A percentile compares a stretch with the other conserved stretches of the same genome.
Conservation (phyloP, 2,888 invertebrate species). For the Cephus pulcher region DNA sequence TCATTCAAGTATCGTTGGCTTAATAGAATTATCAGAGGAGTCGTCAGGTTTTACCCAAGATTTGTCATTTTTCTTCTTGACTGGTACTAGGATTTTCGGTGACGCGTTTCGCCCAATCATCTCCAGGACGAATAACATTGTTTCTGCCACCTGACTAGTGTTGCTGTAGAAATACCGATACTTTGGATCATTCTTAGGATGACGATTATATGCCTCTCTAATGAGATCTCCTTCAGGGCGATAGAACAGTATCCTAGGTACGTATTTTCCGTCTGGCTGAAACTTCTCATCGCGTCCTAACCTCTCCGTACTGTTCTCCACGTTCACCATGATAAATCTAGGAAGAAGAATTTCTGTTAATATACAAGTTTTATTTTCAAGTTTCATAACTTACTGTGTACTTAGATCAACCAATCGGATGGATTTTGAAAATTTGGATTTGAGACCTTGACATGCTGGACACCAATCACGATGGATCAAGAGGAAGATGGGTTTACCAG, state of each 20-base stretch:
- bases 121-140: slow-evolving; percentile 67
- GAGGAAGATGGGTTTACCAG: slow-evolving; percentile 73
- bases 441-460: slow-evolving; percentile 74
- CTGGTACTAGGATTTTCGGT: neutral
- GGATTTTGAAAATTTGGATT: slow-evolving; percentile 73
- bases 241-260: slow-evolving; percentile 76
- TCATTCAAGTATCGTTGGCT: neutral
- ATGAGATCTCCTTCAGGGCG: slow-evolving; percentile 71
- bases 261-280: slow-evolving; percentile 76
- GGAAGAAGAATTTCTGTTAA: neutral
- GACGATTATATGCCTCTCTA: slow-evolving; percentile 71
- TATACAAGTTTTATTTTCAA: slow-evolving; percentile 11
- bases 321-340: slow-evolving; percentile 77
- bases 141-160: slow-evolving; percentile 68
- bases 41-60: neutral
- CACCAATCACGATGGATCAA: slow-evolving; percentile 78
- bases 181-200: slow-evolving; percentile 71
- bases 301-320: slow-evolving; percentile 69
- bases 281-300: slow-evolving; percentile 69
- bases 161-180: slow-evolving; percentile 71
- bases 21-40: neutral
- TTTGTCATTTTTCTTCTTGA: neutral
- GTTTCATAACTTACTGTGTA: slow-evolving; percentile 48
- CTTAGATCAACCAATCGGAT: slow-evolving; percentile 71
- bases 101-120: slow-evolving; percentile 12